Conservation (phyloP, 2,888 invertebrate species). For the Pammene fasciana region DNA sequence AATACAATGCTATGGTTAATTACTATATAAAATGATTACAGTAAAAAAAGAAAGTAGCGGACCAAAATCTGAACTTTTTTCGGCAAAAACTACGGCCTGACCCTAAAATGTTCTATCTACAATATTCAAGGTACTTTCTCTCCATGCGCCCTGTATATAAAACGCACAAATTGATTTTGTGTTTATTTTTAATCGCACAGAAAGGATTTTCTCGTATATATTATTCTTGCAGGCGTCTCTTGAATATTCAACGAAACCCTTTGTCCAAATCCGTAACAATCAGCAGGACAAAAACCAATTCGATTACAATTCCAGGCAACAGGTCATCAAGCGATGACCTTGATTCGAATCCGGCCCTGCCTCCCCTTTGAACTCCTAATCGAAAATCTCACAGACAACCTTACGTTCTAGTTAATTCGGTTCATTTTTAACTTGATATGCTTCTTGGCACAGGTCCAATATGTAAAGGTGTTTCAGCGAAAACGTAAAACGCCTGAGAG, state of each 20-base stretch:
- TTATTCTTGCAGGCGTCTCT: neutral
- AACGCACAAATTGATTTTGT: neutral
- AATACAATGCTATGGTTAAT: too few relatives aligned
- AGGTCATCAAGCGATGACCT: constrained; percentile 39
- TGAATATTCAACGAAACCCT: constrained; percentile 17
- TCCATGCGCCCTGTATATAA: too few relatives aligned
- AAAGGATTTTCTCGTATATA: neutral
- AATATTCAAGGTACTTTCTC: too few relatives aligned
- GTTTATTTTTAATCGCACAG: neutral
- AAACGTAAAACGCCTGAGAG: constrained; percentile 34
- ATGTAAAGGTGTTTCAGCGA: constrained; percentile 40
- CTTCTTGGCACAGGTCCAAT: constrained; percentile 17
- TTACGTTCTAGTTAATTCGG: constrained; percentile 11
- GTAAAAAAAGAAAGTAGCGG: too few relatives aligned
- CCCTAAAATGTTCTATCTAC: too few relatives aligned
- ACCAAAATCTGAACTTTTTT: too few relatives aligned
- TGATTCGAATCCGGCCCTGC: constrained; percentile 25
- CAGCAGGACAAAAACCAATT: constrained; percentile 28
- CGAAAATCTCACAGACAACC: constrained; percentile 20
- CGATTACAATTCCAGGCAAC: constrained; percentile 33
- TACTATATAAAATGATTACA: too few relatives aligned
- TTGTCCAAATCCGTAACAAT: constrained; percentile 3
- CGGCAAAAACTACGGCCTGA: too few relatives aligned
- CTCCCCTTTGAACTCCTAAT: constrained; percentile 30
- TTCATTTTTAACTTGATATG: constrained; percentile 5